Evolutionary conservation across 2,888 invertebrate species (phyloP).

Genomic region (Deilephila elpenor): DNA sequence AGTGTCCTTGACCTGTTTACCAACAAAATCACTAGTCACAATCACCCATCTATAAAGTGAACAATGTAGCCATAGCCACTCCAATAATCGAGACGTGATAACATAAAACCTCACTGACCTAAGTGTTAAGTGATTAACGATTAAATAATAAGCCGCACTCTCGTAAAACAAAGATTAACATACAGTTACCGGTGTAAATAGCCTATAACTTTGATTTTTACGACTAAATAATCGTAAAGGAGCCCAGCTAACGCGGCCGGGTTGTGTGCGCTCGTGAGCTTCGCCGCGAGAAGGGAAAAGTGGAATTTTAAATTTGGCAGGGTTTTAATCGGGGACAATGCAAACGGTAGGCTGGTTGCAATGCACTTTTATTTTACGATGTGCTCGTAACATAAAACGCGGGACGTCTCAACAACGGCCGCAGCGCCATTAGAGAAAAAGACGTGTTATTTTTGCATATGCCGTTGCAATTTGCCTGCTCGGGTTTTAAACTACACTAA

Average conservation of each 20-base stretch:
- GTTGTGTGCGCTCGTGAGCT: conserved; percentile 53
- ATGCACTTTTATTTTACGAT: conserved; percentile 85
- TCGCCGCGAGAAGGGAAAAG: conserved; percentile 38
- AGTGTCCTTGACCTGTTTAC: conserved; percentile 1
- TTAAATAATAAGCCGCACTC: conserved; percentile 81
- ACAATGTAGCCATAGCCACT: conserved; percentile 24
- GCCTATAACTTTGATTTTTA: conserved; percentile 86
- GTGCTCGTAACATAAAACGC: conserved; percentile 81
- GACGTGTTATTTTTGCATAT: conserved; percentile 32
- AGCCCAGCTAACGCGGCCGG: conserved; percentile 71
- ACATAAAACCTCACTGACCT: conserved; percentile 55
- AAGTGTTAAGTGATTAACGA: conserved; percentile 81
- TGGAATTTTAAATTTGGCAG: conserved; percentile 58
- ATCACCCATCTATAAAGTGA: conserved; percentile 21
- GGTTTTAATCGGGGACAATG: conserved; percentile 78
- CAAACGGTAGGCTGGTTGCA: conserved; percentile 78
- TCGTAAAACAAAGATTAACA: conserved; percentile 85
- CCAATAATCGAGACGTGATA: conserved; percentile 30
- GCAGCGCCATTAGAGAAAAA: conserved; percentile 58
- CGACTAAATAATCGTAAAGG: conserved; percentile 86
- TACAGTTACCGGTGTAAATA: conserved; percentile 84
- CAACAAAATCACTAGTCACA: conserved; percentile 10
- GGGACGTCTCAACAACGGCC: conserved; percentile 81
- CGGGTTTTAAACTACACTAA: background rate
- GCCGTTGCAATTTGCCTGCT: background rate